Evolutionary conservation across 2,797 vertebrate genomes (phyloP), one percentile per base, ranked within the genome.

Genomic region (Pelochelys cantorii): DNA sequence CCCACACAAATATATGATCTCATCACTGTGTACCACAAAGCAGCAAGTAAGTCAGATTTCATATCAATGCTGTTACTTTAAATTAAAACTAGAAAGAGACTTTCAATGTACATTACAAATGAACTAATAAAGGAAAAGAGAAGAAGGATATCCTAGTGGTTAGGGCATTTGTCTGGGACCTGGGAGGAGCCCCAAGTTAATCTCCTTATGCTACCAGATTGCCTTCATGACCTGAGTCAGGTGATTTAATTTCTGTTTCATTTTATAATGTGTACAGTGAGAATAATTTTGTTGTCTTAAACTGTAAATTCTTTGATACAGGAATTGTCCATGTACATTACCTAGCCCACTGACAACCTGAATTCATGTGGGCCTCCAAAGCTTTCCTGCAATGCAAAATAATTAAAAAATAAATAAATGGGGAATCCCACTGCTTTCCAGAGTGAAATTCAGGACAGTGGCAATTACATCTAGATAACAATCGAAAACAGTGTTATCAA

Each of bases 291-390:
- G 37, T 25, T 27, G 12, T 29, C 25, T 14, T 52, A 7, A 77
- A 52, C 34, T 93, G 88, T 82, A 75, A 94, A 53, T 11, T 82
- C 5, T 60, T 14, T 2, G 29, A 92, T 22, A 6, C 25, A 68
- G 2, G 29, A 17, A 84, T 1, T 1, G 34, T 0, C 0, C 5
- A 68, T 1, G 4, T 23, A 0, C 0, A 54, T 5, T 10, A 7
- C 27, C 1, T 0, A 65, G 18, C 2, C 1, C 5, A 90, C 78
- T 0, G 0, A 7, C 11, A 3, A 31, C 22, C 29, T 57, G 25
- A 78, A 2, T 2, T 71, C 65, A 77, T 25, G 83, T 11, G 52
- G 4, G 14, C 57, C 71, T 42, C 20, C 55, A 52, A 52, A 65
- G 3, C 31, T 37, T 88, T 37, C 80, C 31, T n/a, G 18, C 27